phyloP scores from a whole-genome alignment of 2,797 vertebrate species.

The Poeciliopsis infans region DNA sequence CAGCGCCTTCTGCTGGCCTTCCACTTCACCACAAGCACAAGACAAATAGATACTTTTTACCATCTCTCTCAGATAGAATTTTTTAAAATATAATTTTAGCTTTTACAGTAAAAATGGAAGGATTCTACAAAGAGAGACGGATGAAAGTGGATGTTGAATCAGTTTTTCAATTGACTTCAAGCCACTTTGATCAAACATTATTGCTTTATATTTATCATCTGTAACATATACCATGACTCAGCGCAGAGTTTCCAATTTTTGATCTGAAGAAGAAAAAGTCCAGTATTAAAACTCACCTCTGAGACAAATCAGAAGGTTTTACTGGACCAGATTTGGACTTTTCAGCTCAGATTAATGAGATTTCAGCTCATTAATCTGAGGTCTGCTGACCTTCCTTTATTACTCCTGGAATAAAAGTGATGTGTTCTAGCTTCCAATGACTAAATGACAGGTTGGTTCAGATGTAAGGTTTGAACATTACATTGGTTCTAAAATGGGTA shows the following conservation, averaged over 20 bases:
- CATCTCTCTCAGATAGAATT: background rate
- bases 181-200: background rate
- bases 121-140: background rate
- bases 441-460: background rate
- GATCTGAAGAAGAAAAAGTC: background rate
- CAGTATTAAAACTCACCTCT: background rate
- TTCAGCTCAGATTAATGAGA: background rate
- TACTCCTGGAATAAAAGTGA: background rate
- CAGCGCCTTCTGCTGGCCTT: background rate
- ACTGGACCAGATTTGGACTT: background rate
- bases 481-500: background rate
- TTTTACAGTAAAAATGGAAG: background rate
- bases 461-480: background rate
- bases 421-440: background rate
- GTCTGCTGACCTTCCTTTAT: background rate
- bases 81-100: background rate
- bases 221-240: background rate
- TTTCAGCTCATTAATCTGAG: background rate
- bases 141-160: background rate
- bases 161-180: background rate
- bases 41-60: background rate
- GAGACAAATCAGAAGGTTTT: background rate
- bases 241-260: background rate
- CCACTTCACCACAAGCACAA: background rate
- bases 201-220: background rate